A percentile compares a stretch with the other conserved stretches of the same genome.
Conservation (phyloP, 2,113 vertebrate genomes). For the Callaeas wilsoni region DNA sequence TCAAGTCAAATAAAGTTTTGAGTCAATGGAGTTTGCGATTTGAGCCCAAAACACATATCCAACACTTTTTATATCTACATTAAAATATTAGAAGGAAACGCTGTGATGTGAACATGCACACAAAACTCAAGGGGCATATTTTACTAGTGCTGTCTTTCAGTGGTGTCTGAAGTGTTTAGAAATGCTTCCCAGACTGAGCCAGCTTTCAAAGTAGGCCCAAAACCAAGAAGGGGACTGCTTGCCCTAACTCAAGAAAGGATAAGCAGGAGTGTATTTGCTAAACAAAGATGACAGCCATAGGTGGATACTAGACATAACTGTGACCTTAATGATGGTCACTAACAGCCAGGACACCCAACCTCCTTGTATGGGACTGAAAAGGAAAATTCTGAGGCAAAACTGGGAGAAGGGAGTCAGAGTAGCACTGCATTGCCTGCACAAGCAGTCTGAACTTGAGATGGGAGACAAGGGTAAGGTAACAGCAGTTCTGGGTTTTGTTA, state of each 20-base stretch:
- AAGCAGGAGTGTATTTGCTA: not conserved
- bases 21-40: not conserved
- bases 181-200: not conserved
- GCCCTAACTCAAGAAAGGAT: not conserved
- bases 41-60: not conserved
- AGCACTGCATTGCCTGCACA: fast-evolving
- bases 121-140: not conserved
- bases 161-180: not conserved
- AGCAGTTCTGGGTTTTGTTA: not conserved
- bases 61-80: not conserved
- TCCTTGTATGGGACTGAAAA: not conserved
- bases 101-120: not conserved
- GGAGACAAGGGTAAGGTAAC: not conserved
- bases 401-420: not conserved
- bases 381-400: not conserved
- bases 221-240: not conserved
- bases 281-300: not conserved
- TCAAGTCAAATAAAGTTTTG: not conserved
- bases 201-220: not conserved
- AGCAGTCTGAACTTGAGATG: not conserved
- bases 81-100: not conserved
- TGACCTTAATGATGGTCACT: not conserved
- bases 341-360: not conserved
- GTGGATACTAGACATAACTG: not conserved
- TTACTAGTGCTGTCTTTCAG: not conserved